Evolutionary conservation across 2,113 vertebrate genomes (phyloP).

Genomic region (Antechinus stuartii): DNA sequence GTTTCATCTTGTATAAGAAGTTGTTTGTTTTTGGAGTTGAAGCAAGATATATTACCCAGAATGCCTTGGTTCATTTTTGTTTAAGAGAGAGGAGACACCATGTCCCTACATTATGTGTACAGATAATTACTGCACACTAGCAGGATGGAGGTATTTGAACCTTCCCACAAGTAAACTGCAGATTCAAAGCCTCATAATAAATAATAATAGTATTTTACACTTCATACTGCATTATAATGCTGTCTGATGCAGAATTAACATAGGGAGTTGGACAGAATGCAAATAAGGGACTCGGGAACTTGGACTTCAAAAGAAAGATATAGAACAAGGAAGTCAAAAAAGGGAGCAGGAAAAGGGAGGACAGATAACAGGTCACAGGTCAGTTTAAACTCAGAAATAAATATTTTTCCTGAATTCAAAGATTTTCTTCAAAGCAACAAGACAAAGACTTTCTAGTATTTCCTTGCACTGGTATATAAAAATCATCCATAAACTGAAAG

Average conservation of each 20-base stretch:
- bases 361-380: not conserved
- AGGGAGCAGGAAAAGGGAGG: not conserved
- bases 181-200: slow-evolving; percentile 63
- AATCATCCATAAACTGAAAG: slow-evolving; percentile 60
- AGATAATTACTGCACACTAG: slow-evolving; percentile 67
- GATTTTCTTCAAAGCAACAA: slow-evolving; percentile 48
- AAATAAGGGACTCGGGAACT: slow-evolving; percentile 58
- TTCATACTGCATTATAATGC: slow-evolving; percentile 38
- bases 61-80: slow-evolving; percentile 19
- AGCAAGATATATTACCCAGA: slow-evolving; percentile 5
- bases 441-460: slow-evolving; percentile 49
- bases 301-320: slow-evolving; percentile 28
- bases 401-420: slow-evolving; percentile 51
- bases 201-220: slow-evolving; percentile 60
- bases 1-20: not conserved
- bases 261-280: slow-evolving; percentile 57
- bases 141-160: slow-evolving; percentile 75
- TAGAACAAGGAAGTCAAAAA: not conserved
- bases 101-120: slow-evolving; percentile 5
- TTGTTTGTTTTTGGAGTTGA: slow-evolving; percentile 7
- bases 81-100: slow-evolving; percentile 13
- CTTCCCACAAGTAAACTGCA: slow-evolving; percentile 68
- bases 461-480: slow-evolving; percentile 51
- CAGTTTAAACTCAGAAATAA: slow-evolving; percentile 30
- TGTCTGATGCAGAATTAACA: slow-evolving; percentile 54